Conservation (phyloP, 2,797 vertebrate genomes). For the Buphagus erythrorhynchus region DNA sequence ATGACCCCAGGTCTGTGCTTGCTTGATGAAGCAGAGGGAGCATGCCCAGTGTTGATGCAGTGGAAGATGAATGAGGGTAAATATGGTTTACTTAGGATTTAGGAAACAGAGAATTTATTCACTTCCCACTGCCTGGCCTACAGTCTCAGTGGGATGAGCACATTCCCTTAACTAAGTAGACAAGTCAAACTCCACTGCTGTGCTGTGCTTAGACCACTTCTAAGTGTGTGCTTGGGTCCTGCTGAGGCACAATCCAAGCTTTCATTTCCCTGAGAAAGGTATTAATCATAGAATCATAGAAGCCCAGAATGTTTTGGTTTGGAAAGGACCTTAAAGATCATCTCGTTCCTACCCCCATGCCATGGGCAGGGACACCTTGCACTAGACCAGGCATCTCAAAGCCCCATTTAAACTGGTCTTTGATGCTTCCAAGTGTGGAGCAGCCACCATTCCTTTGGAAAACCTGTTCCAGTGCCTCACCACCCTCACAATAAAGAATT, state of each 20-base stretch:
- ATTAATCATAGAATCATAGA: not conserved
- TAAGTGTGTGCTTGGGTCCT: not conserved
- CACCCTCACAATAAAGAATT: not conserved
- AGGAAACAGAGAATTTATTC: not conserved
- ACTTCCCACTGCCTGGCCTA: not conserved
- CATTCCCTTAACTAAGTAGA: not conserved
- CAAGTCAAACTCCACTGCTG: not conserved
- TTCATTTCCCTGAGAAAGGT: not conserved
- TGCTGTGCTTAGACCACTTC: not conserved
- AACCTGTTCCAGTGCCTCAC: not conserved
- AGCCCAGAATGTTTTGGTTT: not conserved
- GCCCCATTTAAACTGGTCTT: not conserved
- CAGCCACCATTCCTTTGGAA: not conserved
- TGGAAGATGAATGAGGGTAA: not conserved
- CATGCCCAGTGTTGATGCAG: not conserved
- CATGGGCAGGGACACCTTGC: not conserved
- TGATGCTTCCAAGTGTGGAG: not conserved
- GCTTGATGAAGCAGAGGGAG: not conserved
- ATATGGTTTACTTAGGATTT: not conserved
- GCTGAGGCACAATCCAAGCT: not conserved
- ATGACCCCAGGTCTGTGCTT: not conserved
- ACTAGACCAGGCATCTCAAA: not conserved
- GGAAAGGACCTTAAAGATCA: not conserved
- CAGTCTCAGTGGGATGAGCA: accelerated
- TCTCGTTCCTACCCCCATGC: accelerated